These are phyloP conservation scores for Tetramorium bicarinatum DNA, from an alignment of 2,888 invertebrate genomes.

Conservation along the genomic window DNA sequence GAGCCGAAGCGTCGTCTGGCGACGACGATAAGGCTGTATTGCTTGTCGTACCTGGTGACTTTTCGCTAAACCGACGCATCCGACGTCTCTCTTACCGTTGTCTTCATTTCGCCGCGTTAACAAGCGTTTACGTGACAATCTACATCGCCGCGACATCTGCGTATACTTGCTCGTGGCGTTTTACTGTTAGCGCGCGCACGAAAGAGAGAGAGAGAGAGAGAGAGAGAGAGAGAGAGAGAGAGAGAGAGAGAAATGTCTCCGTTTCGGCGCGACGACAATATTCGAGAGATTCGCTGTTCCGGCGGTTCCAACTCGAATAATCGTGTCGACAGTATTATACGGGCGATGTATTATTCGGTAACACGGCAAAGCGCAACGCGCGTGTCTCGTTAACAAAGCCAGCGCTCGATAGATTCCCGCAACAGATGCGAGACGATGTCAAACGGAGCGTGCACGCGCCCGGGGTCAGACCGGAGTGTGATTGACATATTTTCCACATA, in stretches of 20 bases:
- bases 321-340: constrained; percentile 69
- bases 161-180: constrained; percentile 7
- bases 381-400: constrained; percentile 73
- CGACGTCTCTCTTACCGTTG: constrained; percentile 25
- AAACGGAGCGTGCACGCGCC: constrained; percentile 77
- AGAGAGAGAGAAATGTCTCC: neutral
- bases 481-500: constrained; percentile 85
- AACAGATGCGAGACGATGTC: constrained; percentile 80
- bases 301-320: constrained; percentile 72
- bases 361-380: constrained; percentile 53
- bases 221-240: no score
- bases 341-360: constrained; percentile 58
- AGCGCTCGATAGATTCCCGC: constrained; percentile 70
- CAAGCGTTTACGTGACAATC: constrained; percentile 59
- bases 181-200: neutral
- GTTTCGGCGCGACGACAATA: constrained; percentile 25
- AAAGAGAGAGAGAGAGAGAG: no score
- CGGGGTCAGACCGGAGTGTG: constrained; percentile 79
- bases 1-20: constrained; percentile 45
- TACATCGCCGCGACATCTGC: constrained; percentile 43
- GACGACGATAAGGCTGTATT: constrained; percentile 68
- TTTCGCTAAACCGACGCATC: constrained; percentile 47
- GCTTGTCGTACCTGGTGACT: constrained; percentile 66
- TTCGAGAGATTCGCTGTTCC: constrained; percentile 55
- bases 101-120: constrained; percentile 53